phyloP scores from a whole-genome alignment of 2,888 invertebrate genomes.

The Desoria tigrina region DNA sequence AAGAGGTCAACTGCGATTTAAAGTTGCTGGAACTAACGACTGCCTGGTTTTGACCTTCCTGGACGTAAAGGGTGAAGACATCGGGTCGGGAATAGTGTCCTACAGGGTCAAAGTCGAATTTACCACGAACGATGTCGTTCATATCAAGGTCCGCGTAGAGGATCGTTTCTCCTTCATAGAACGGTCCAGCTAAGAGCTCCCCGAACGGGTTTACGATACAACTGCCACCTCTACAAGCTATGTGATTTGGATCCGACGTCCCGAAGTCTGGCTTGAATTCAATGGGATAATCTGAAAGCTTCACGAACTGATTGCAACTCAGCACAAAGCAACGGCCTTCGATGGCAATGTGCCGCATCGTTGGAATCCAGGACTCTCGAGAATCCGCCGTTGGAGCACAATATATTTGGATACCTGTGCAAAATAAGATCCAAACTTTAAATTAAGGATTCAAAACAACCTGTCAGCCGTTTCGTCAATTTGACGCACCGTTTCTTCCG shows the following conservation, averaged over 20 bases:
- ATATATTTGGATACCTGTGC: constrained; percentile 42
- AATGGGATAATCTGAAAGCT: constrained; percentile 34
- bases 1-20: no score
- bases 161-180: constrained; percentile 37
- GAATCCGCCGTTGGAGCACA: constrained; percentile 42
- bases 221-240: constrained; percentile 38
- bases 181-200: constrained; percentile 40
- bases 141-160: constrained; percentile 41
- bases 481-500: background rate
- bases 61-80: constrained; percentile 36
- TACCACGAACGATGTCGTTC: constrained; percentile 36
- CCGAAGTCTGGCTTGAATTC: constrained; percentile 24
- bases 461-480: background rate
- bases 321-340: constrained; percentile 47
- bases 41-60: constrained; percentile 23
- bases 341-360: constrained; percentile 45
- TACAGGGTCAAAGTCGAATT: constrained; percentile 42
- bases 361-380: constrained; percentile 36
- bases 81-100: constrained; percentile 43
- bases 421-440: no score
- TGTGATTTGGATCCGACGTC: constrained; percentile 27
- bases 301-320: constrained; percentile 41
- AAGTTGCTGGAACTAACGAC: no score
- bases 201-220: constrained; percentile 40
- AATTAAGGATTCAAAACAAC: no score